A percentile compares a stretch with the other conserved stretches of the same genome.
Evolutionary conservation across 2,888 invertebrate species (phyloP).

Genomic region (Prosapia bicincta): DNA sequence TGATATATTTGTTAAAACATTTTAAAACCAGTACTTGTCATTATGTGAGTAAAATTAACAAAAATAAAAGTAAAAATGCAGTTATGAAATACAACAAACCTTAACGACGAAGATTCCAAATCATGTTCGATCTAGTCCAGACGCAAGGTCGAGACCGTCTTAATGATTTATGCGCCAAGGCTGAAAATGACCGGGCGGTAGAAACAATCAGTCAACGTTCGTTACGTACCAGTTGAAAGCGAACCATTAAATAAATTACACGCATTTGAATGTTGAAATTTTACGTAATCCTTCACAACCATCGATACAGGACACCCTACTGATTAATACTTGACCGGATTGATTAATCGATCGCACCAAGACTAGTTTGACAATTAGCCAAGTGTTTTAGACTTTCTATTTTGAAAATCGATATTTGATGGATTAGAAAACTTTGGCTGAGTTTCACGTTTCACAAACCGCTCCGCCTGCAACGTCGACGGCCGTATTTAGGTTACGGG

Average conservation of each 20-base stretch:
- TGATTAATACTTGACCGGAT: not conserved
- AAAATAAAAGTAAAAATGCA: not conserved
- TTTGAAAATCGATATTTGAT: not conserved
- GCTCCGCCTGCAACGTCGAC: not conserved
- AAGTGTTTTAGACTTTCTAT: not conserved
- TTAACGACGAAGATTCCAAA: not conserved
- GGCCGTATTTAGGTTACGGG: not conserved
- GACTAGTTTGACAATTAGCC: not conserved
- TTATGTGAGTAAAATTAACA: not conserved
- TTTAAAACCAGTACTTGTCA: not conserved
- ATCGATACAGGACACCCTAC: not conserved
- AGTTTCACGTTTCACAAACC: not conserved
- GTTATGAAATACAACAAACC: not conserved
- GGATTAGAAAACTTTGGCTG: not conserved
- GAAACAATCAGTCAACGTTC: not conserved
- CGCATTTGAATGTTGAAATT: not conserved
- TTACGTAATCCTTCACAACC: not conserved
- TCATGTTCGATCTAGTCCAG: not conserved
- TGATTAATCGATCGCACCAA: not conserved
- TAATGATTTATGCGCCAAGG: not conserved
- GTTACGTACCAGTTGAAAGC: not conserved
- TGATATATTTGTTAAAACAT: not conserved
- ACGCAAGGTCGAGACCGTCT: not conserved
- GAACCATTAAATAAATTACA: not conserved
- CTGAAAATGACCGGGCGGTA: not conserved